phyloP scores from a whole-genome alignment of 2,888 invertebrate species.

The Rugalucina vietnamica region DNA sequence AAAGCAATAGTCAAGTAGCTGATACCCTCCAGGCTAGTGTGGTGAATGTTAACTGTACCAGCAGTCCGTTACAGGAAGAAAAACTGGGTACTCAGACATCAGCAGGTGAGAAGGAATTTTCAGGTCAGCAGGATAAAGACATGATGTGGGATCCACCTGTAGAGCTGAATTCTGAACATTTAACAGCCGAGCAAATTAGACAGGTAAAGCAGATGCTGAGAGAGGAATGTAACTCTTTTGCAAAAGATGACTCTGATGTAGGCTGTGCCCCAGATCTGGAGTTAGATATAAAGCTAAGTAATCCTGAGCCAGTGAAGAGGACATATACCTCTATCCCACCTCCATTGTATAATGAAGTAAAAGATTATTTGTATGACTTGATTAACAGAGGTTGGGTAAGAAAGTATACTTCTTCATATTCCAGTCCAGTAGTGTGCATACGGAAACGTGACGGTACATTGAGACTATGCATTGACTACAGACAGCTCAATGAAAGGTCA shows the following conservation, averaged over 20 bases:
- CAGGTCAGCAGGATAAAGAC: neutral
- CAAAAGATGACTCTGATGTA: conserved; percentile 31
- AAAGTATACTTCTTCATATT: neutral
- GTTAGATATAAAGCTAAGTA: conserved; percentile 28
- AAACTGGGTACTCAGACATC: neutral
- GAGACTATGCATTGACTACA: conserved; percentile 42
- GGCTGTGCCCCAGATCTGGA: conserved; percentile 31
- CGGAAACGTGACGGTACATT: conserved; percentile 39
- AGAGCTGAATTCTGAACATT: neutral
- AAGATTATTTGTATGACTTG: conserved; percentile 36
- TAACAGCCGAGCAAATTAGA: conserved; percentile 9
- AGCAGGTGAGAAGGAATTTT: neutral
- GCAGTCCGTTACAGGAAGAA: neutral
- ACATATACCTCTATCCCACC: conserved; percentile 31
- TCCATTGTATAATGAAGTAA: conserved; percentile 44
- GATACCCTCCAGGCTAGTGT: neutral
- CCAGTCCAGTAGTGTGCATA: conserved; percentile 45
- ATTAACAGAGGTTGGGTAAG: conserved; percentile 23
- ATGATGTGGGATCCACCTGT: neutral
- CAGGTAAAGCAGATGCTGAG: conserved; percentile 11
- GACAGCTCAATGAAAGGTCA: conserved; percentile 26
- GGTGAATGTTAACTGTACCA: neutral
- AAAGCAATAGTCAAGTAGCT: neutral
- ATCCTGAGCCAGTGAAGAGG: conserved; percentile 30
- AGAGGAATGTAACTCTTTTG: conserved; percentile 36